Conservation (phyloP, 1,140 invertebrate genomes). For the Drosophila kohkoa region DNA sequence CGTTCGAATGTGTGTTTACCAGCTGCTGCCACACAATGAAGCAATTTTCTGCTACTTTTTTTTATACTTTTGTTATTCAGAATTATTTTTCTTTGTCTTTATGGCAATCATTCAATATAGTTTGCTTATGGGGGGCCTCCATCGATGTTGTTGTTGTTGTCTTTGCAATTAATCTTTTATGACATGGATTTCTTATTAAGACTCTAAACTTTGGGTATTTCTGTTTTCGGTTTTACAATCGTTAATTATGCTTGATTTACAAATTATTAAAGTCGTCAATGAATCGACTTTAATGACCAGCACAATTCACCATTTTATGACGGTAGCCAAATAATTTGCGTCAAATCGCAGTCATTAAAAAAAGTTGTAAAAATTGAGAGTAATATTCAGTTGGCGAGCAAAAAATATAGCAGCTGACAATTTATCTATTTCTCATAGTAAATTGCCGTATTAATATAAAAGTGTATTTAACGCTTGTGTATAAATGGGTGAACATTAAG, state of each 20-base stretch:
- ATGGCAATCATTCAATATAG: background rate
- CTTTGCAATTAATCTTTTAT: conserved; percentile 30
- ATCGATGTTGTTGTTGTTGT: background rate
- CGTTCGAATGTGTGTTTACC: conserved; percentile 45
- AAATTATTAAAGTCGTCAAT: conserved; percentile 2
- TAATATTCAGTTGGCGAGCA: too few species aligned
- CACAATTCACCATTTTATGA: background rate
- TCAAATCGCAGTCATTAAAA: background rate
- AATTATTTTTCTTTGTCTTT: conserved; percentile 26
- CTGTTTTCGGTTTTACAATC: background rate
- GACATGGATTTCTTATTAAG: conserved; percentile 7
- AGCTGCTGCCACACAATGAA: conserved; percentile 53
- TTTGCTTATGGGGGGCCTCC: conserved; percentile 13
- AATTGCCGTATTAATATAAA: too few species aligned
- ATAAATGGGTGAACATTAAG: too few species aligned
- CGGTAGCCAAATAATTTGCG: background rate
- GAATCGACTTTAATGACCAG: background rate
- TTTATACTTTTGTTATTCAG: conserved; percentile 15
- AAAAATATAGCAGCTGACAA: too few species aligned
- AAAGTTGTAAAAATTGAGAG: background rate
- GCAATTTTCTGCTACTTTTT: conserved; percentile 43
- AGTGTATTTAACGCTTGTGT: too few species aligned
- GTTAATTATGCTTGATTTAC: background rate
- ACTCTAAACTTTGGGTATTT: background rate
- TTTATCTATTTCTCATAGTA: too few species aligned